A percentile compares a stretch with the other conserved stretches of the same genome.
Conservation (phyloP, 2,113 vertebrate genomes). For the Pollachius pollachius region DNA sequence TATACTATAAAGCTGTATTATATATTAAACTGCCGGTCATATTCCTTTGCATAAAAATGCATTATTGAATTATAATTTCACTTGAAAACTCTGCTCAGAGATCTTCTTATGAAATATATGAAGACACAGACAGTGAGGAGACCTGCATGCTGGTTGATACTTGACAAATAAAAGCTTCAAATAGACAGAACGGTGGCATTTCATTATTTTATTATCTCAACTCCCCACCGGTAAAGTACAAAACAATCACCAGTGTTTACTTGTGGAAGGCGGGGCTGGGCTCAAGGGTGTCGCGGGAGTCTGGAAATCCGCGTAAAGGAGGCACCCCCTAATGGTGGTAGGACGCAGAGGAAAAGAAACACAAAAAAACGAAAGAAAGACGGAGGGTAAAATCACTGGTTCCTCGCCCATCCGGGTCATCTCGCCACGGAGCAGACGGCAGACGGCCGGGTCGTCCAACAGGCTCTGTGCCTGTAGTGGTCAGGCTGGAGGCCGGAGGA, state of each 20-base stretch:
- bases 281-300: no score
- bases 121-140: no score
- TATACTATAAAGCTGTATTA: no score
- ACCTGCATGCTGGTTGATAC: no score
- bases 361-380: constrained; percentile 24
- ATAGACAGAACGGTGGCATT: constrained; percentile 13
- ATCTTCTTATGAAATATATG: no score
- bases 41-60: no score
- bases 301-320: constrained; percentile 6
- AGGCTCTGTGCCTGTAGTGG: constrained; percentile 98
- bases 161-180: constrained; percentile 8
- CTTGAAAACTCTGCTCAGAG: no score
- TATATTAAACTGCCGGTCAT: no score
- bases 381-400: no score
- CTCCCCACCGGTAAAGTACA: constrained; percentile 58
- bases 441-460: constrained; percentile 73
- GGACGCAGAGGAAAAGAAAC: background rate
- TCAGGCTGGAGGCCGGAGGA: constrained; percentile 92
- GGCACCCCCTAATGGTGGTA: background rate
- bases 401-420: no score
- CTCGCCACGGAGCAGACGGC: no score
- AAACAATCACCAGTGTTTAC: constrained; percentile 75
- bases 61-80: no score
- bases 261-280: constrained; percentile 35
- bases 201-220: constrained; percentile 51